These are phyloP conservation scores for Drosophila rubida DNA, from an alignment of 2,888 invertebrate genomes.

Conservation along the genomic window DNA sequence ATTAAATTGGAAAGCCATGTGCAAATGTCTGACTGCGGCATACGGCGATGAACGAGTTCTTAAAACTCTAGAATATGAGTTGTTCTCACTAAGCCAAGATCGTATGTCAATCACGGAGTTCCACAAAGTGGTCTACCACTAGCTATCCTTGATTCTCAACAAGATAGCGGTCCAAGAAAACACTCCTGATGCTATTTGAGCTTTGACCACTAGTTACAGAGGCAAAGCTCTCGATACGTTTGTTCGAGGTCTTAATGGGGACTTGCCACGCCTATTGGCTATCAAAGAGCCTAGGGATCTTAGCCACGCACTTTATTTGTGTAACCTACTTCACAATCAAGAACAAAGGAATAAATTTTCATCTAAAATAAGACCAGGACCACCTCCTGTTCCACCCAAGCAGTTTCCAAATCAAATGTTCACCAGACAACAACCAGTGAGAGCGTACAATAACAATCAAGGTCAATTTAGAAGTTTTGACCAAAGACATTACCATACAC, in stretches of 20 bases:
- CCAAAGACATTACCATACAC: too few species aligned
- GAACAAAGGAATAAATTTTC: too few species aligned
- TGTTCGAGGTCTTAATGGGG: not conserved
- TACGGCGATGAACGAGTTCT: not conserved
- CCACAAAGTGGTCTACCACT: not conserved
- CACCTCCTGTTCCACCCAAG: not conserved
- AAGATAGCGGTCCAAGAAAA: too few species aligned
- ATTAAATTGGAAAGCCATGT: not conserved
- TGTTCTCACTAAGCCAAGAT: not conserved
- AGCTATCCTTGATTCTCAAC: not conserved
- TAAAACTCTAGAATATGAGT: not conserved
- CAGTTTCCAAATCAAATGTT: not conserved
- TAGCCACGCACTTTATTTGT: too few species aligned
- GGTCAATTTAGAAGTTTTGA: too few species aligned
- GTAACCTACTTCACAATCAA: too few species aligned
- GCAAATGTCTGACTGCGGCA: not conserved
- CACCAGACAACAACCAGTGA: too few species aligned
- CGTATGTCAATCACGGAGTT: not conserved
- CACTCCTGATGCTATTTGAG: not conserved
- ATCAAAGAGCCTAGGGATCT: not conserved
- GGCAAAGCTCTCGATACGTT: constrained; percentile 1
- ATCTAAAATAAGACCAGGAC: not conserved
- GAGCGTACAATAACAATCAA: too few species aligned
- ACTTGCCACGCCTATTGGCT: not conserved
- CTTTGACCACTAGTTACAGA: not conserved